A percentile compares a stretch with the other conserved stretches of the same genome.
phyloP scores from a whole-genome alignment of 2,113 vertebrate species.

The Anhinga rufa region DNA sequence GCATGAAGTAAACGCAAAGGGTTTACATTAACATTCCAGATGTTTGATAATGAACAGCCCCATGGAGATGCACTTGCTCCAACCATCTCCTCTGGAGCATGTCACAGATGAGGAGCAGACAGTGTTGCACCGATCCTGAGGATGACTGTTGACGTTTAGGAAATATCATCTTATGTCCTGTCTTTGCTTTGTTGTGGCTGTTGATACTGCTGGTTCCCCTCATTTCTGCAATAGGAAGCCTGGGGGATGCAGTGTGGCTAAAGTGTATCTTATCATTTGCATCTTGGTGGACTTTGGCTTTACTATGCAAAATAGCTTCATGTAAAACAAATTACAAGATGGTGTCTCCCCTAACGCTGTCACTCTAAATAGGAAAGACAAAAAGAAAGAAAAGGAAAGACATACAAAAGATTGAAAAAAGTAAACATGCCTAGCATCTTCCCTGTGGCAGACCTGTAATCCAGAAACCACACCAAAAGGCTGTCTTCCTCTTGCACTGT shows the following conservation, averaged over 20 bases:
- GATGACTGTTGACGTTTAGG: not conserved
- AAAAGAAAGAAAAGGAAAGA: not conserved
- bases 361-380: not conserved
- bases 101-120: not conserved
- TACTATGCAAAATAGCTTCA: not conserved
- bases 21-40: not conserved
- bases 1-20: not conserved
- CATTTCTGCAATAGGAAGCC: not conserved
- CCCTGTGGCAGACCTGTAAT: not conserved
- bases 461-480: not conserved
- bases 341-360: not conserved
- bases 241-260: not conserved
- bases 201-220: not conserved
- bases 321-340: not conserved
- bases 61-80: not conserved
- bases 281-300: not conserved
- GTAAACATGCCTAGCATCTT: not conserved
- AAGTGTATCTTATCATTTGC: not conserved
- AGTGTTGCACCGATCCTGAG: not conserved
- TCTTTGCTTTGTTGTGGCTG: not conserved
- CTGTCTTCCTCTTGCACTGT: not conserved
- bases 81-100: not conserved
- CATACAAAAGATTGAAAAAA: not conserved
- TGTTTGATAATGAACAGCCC: not conserved
- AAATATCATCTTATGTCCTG: not conserved